Base-by-base conservation (phyloP, 1,140 invertebrate genomes). In the Drosophila lacertosa region DNA sequence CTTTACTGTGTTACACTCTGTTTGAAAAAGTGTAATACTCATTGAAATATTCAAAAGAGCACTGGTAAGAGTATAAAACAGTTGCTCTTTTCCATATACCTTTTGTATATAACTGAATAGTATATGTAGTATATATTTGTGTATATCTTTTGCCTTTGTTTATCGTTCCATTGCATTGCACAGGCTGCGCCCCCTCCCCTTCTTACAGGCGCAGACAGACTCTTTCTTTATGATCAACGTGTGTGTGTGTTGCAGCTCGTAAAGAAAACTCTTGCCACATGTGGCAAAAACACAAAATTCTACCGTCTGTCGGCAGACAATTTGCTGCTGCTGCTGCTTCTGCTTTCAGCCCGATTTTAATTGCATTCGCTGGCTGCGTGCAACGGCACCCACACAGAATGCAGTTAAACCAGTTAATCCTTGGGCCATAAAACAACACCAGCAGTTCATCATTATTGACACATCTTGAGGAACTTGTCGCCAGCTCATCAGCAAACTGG, bases 141-240 rank as follows among this genome's bases (percentile, higher is more conserved):
- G 48, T 59, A 67, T 55, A 35, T 42, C 24, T 44, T 16, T 40
- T 32, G 62, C 40, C 54, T 66, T 72, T 72, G 63, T 72, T 67
- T 72, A 72, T 67, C 63, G 60, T 70, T 59, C 50, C 26, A 69
- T 60, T 62, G 26, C 40, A 63, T 68, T 62, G 33, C 51, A 57
- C 35, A 68, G 20, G 9, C 24, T 47, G 9, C 24, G 39, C n/a
- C 26, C 48, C 26, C 5, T 5, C 26, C 6, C 7, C 6, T 29
- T 7, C 26, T 51, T 40, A 13, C 11, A 40, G 24, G 29, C 18
- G 24, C 15, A 44, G 16, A 29, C 13, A 66, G 32, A 26, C 47
- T 51, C 20, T 47, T 63, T 50, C 68, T 71, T 58, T 37, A 65
- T 18, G 60, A 64, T 55, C 62, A 22, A 48, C 48, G 18, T 35